Base-by-base conservation (phyloP, 2,797 vertebrate genomes). In the Hylomyscus alleni region DNA sequence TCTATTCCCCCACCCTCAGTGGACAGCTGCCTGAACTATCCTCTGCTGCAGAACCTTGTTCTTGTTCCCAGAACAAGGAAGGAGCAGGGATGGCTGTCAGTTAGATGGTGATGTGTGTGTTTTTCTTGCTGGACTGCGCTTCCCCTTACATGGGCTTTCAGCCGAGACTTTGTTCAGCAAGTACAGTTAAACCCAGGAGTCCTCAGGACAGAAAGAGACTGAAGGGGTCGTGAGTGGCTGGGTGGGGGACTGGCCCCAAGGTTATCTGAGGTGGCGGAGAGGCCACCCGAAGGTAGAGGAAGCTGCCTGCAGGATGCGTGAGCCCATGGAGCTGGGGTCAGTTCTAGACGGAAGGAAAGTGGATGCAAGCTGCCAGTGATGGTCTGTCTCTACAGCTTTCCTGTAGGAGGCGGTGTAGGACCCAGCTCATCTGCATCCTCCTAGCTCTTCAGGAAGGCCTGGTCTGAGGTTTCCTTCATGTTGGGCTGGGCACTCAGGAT, bases 331-430 rank as follows among this genome's bases (percentile, higher is more conserved):
- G 37, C 65, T 6, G 24, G 0, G 12, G 84, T 58, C 2, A 0
- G 50, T 1, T 5, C 17, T 10, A 77, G 8, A 80, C 54, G 19
- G 54, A 4, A n/a, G 47, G 56, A 6, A 15, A 29, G 24, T 4
- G 29, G n/a, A 19, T 22, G 5, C 26, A 9, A 3, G 15, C 11
- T 29, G 9, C 15, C n/a, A n/a, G 24, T 6, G 0, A 0, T 1
- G 3, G 60, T 50, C 72, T 9, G 60, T 50, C 72, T 9, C 0
- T 15, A 22, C 14, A 24, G 67, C 7, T 19, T 40, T 34, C 2
- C 4, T 13, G 12, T 24, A 44, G 40, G 37, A 75, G 89, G 62
- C 24, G 72, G 2, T 0, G 1, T 24, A n/a, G n/a, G n/a, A 0
- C 20, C n/a, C 54, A 22, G 54, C 50, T 76, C 13, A 0, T 67